Percentiles rank a stretch among this genome's conserved stretches.
Evolutionary conservation across 2,888 invertebrate genomes (phyloP).

Genomic region (Suillia variegata): DNA sequence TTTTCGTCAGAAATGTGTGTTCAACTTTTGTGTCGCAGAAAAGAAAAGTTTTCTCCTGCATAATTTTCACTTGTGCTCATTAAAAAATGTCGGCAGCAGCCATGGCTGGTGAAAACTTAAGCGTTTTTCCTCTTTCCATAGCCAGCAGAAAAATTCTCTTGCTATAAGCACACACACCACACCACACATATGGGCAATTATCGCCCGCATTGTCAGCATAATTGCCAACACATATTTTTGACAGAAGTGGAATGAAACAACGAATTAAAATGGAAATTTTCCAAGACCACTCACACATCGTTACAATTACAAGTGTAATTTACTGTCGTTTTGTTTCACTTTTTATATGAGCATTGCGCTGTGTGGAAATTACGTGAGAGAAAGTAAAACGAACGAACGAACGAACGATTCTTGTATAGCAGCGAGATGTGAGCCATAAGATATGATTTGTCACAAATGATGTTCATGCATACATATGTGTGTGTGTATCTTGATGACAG

Average conservation of each 20-base stretch:
- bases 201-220: too few species aligned
- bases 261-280: not conserved
- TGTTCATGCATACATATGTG: not conserved
- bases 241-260: not conserved
- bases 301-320: too few species aligned
- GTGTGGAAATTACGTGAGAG: slow-evolving; percentile 48
- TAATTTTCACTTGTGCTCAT: too few species aligned
- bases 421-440: not conserved
- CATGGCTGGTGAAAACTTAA: too few species aligned
- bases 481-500: slow-evolving; percentile 10
- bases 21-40: not conserved
- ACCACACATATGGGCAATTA: too few species aligned
- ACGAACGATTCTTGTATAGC: not conserved
- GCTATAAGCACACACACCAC: too few species aligned
- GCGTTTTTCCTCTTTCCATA: too few species aligned
- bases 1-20: slow-evolving; percentile 26
- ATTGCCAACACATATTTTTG: not conserved
- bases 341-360: not conserved
- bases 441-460: too few species aligned
- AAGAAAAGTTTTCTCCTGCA: too few species aligned
- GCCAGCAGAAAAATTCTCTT: too few species aligned
- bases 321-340: not conserved
- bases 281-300: not conserved
- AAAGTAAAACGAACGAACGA: slow-evolving; percentile 34
- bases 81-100: too few species aligned